Evolutionary conservation across 2,113 vertebrate species (phyloP).

Genomic region (Atractosteus spatula): DNA sequence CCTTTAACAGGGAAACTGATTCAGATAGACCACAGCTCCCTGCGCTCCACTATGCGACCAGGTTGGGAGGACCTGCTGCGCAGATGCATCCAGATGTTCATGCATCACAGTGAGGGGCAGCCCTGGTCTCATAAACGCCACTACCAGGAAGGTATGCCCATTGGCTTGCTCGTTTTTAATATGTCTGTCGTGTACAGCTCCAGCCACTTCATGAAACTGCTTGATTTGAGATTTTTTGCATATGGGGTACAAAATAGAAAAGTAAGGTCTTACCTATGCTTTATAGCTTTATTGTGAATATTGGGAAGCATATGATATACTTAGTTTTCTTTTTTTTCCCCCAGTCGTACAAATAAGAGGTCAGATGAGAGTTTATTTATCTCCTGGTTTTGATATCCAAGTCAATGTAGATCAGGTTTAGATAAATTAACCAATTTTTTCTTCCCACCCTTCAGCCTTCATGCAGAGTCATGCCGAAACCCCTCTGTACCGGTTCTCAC

Average conservation of each 20-base stretch:
- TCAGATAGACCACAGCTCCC: slow-evolving; percentile 75
- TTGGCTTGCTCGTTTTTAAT: neutral
- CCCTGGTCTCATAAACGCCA: slow-evolving; percentile 92
- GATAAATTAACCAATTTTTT: slow-evolving; percentile 8
- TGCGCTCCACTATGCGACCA: slow-evolving; percentile 76
- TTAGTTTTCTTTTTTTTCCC: neutral
- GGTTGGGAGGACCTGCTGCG: slow-evolving; percentile 75
- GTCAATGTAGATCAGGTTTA: too few relatives aligned
- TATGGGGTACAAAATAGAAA: too few relatives aligned
- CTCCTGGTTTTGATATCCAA: too few relatives aligned
- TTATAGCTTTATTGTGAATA: neutral
- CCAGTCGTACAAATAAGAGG: too few relatives aligned
- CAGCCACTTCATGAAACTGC: neutral
- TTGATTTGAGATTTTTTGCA: too few relatives aligned
- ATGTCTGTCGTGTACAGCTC: neutral
- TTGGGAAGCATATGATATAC: neutral
- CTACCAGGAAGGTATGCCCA: slow-evolving; percentile 84
- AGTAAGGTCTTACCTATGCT: neutral
- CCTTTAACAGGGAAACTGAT: slow-evolving; percentile 66
- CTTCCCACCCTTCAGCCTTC: slow-evolving; percentile 68
- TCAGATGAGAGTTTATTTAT: too few relatives aligned
- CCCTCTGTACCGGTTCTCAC: slow-evolving; percentile 86
- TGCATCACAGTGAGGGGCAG: slow-evolving; percentile 87
- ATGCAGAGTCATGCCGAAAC: slow-evolving; percentile 89
- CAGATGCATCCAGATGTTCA: slow-evolving; percentile 92